A percentile compares a stretch with the other conserved stretches of the same genome.
Conservation (phyloP, 1,140 invertebrate species). For the Aethina tumida region DNA sequence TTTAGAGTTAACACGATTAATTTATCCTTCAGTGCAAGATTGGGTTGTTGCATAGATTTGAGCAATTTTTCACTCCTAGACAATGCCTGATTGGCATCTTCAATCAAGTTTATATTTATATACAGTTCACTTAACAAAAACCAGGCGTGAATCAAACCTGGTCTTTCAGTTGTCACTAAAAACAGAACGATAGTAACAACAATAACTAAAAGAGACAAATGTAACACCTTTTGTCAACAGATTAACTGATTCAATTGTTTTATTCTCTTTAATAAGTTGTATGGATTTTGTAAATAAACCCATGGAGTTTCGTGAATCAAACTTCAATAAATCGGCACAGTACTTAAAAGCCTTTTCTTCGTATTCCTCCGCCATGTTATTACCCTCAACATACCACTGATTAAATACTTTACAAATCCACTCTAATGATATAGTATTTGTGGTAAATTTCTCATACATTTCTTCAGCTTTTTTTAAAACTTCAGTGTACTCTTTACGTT, state of each 20-base stretch:
- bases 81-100: conserved; percentile 39
- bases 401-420: conserved; percentile 52
- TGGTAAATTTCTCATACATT: conserved; percentile 41
- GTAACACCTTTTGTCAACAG: conserved; percentile 32
- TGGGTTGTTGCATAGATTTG: conserved; percentile 30
- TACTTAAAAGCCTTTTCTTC: conserved; percentile 39
- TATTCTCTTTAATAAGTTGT: conserved; percentile 39
- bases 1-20: too few species aligned
- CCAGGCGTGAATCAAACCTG: conserved; percentile 37
- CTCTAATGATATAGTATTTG: conserved; percentile 42
- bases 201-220: conserved; percentile 32
- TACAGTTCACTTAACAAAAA: conserved; percentile 41
- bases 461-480: conserved; percentile 40
- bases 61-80: conserved; percentile 24
- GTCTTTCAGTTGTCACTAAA: conserved; percentile 19
- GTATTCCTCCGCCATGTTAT: conserved; percentile 31
- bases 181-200: conserved; percentile 16
- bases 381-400: conserved; percentile 36
- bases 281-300: conserved; percentile 50
- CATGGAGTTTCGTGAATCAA: conserved; percentile 47
- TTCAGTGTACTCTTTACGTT: conserved; percentile 34
- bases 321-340: conserved; percentile 36
- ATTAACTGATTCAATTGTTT: conserved; percentile 45
- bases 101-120: conserved; percentile 46
- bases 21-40: conserved; percentile 7